Evolutionary conservation across 2,113 vertebrate genomes (phyloP).

Genomic region (Ictidomys tridecemlineatus): DNA sequence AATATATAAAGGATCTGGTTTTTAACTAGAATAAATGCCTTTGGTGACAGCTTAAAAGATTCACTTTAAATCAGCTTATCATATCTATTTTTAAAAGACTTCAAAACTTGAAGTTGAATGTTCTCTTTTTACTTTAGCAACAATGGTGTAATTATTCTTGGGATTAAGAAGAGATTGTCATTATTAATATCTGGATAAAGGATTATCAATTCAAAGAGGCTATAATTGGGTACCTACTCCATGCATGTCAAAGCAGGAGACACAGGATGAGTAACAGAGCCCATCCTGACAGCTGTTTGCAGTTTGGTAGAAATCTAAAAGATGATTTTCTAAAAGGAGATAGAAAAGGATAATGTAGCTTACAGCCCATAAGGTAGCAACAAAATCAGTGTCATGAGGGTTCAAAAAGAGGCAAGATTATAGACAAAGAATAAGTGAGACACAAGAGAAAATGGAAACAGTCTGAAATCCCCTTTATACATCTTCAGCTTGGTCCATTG

Average conservation of each 20-base stretch:
- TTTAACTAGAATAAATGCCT: slow-evolving; percentile 65
- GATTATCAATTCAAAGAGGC: slow-evolving; percentile 45
- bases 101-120: slow-evolving; percentile 57
- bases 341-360: neutral
- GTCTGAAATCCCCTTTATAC: neutral
- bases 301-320: slow-evolving; percentile 6
- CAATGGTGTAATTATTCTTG: slow-evolving; percentile 62
- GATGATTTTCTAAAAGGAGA: neutral
- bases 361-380: neutral
- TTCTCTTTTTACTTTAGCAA: slow-evolving; percentile 61
- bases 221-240: neutral
- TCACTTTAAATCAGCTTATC: slow-evolving; percentile 61
- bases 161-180: slow-evolving; percentile 57
- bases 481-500: neutral
- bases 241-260: slow-evolving; percentile 40
- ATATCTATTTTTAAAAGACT: slow-evolving; percentile 66
- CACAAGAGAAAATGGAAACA: neutral
- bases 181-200: slow-evolving; percentile 63
- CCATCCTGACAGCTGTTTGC: neutral
- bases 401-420: neutral
- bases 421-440: neutral
- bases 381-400: neutral
- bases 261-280: neutral
- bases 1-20: slow-evolving; percentile 59
- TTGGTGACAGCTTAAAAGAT: slow-evolving; percentile 70